Evolutionary conservation across 2,797 vertebrate genomes (phyloP).

Genomic region (Typhlichthys eigenmanni): DNA sequence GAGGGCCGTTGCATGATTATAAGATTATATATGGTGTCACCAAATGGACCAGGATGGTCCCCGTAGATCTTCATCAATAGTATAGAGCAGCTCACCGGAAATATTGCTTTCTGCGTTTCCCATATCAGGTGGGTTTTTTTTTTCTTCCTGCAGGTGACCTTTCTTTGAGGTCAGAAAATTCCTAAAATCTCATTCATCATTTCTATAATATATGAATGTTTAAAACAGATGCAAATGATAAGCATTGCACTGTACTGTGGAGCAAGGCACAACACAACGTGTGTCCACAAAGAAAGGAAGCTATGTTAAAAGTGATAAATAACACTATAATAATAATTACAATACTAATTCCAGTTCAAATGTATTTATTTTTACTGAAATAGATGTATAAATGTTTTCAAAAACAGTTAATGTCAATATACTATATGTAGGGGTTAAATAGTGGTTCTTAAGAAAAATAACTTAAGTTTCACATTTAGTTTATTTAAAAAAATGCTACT

Average conservation of each 20-base stretch:
- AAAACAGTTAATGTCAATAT: neutral
- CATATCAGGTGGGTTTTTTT: slow-evolving; percentile 16
- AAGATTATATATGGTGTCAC: slow-evolving; percentile 54
- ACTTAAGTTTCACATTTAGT: slow-evolving; percentile 62
- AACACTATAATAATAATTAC: no score
- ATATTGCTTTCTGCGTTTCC: slow-evolving; percentile 35
- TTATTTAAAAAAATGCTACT: slow-evolving; percentile 69
- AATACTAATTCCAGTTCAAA: no score
- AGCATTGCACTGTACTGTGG: slow-evolving; percentile 8
- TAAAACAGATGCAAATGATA: slow-evolving; percentile 27
- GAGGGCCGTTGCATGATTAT: slow-evolving; percentile 49
- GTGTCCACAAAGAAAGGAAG: neutral
- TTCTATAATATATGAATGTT: slow-evolving; percentile 12
- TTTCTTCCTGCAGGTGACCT: slow-evolving; percentile 16
- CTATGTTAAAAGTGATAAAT: no score
- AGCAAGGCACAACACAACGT: neutral
- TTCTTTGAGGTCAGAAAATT: slow-evolving; percentile 32
- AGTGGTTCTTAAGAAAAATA: slow-evolving; percentile 19
- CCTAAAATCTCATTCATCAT: slow-evolving; percentile 33
- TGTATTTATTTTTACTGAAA: no score
- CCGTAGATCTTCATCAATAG: slow-evolving; percentile 25
- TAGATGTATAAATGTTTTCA: no score
- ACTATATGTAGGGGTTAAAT: no score
- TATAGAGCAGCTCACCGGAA: slow-evolving; percentile 15
- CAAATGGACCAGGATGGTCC: slow-evolving; percentile 44